Evolutionary conservation across 1,140 invertebrate species (phyloP).

Genomic region (Pachyrhynchus sulphureomaculatus): DNA sequence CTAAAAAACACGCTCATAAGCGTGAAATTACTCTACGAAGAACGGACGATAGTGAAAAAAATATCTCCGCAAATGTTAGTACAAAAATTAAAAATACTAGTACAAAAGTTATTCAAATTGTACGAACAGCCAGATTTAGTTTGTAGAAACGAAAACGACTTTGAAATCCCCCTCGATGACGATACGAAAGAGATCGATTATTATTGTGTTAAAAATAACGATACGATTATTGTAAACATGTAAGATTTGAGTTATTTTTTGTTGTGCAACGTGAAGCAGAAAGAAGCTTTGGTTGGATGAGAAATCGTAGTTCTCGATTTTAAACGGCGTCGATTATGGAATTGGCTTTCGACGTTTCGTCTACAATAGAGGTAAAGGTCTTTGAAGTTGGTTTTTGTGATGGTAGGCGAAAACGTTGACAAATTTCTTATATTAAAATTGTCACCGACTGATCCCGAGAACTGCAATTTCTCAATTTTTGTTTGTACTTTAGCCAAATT

Average conservation of each 20-base stretch:
- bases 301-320: too few relatives aligned
- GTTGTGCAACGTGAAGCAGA: too few relatives aligned
- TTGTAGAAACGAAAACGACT: slow-evolving; percentile 58
- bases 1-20: slow-evolving; percentile 71
- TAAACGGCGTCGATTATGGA: too few relatives aligned
- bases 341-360: too few relatives aligned
- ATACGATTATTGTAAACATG: slow-evolving; percentile 60
- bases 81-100: slow-evolving; percentile 75
- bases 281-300: too few relatives aligned
- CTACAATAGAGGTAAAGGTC: too few relatives aligned
- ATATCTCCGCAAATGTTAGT: slow-evolving; percentile 77
- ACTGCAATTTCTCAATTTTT: too few relatives aligned
- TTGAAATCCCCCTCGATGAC: slow-evolving; percentile 76
- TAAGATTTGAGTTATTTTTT: neutral
- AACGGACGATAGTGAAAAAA: slow-evolving; percentile 65
- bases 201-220: slow-evolving; percentile 82
- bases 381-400: too few relatives aligned
- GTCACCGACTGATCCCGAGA: too few relatives aligned
- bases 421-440: too few relatives aligned
- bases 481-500: slow-evolving; percentile 3
- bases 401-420: too few relatives aligned
- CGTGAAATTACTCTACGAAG: slow-evolving; percentile 59
- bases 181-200: slow-evolving; percentile 76
- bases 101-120: slow-evolving; percentile 68
- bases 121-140: slow-evolving; percentile 53